Conservation (phyloP, 53 echinoderm and acorn worm species). For the Astropecten irregularis region DNA sequence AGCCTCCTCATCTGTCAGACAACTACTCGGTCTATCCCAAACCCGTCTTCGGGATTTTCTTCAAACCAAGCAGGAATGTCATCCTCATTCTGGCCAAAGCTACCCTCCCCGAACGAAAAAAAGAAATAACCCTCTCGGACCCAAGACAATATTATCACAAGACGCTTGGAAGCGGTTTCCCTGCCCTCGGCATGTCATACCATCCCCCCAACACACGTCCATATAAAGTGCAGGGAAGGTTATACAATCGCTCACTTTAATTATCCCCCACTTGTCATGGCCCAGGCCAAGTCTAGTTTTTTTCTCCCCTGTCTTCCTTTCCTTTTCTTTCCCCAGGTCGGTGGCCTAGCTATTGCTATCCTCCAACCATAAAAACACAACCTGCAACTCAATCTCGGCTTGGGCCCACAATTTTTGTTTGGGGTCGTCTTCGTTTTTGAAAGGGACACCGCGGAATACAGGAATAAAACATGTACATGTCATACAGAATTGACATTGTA, state of each 20-base stretch:
- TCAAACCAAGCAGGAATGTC: too few species aligned
- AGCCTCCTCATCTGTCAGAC: too few species aligned
- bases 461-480: too few species aligned
- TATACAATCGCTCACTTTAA: conserved; percentile 46
- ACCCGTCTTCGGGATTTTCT: too few species aligned
- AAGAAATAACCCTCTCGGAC: not conserved
- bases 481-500: too few species aligned
- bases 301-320: not conserved
- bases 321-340: conserved; percentile 6
- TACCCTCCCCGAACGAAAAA: not conserved
- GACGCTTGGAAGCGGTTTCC: conserved; percentile 11
- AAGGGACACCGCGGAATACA: conserved; percentile 7
- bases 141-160: conserved; percentile 50
- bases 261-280: conserved; percentile 26
- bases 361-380: not conserved
- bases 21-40: too few species aligned
- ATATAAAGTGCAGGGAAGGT: conserved; percentile 52
- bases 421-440: too few species aligned
- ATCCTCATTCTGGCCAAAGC: too few species aligned
- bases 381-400: conserved; percentile 34
- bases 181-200: conserved; percentile 22
- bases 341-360: not conserved
- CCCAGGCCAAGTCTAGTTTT: not conserved
- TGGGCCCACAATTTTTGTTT: conserved; percentile 11
- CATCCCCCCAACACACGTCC: conserved; percentile 11